Conservation (phyloP, 2,113 vertebrate species). For the Neopipo cinnamomea region DNA sequence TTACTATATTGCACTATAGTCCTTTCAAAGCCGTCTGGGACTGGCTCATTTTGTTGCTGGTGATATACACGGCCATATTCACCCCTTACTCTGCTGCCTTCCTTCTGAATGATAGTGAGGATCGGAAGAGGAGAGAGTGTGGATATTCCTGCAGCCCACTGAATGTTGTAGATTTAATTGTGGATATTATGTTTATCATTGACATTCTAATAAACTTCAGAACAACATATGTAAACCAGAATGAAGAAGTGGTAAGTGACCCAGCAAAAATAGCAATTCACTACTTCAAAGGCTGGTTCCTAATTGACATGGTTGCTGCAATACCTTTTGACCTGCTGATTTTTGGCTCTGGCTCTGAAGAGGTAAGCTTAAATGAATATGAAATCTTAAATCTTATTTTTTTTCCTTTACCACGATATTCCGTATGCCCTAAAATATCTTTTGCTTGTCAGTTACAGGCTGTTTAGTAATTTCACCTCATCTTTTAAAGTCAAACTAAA, state of each 20-base stretch:
- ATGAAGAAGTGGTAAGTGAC: slow-evolving; percentile 99
- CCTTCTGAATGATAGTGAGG: slow-evolving; percentile 93
- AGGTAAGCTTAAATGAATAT: slow-evolving; percentile 80
- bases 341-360: slow-evolving; percentile 98
- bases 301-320: slow-evolving; percentile 99
- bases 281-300: slow-evolving; percentile 99
- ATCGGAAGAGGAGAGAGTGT: slow-evolving; percentile 90
- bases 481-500: not conserved
- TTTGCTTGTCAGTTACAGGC: not conserved
- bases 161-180: slow-evolving; percentile 96
- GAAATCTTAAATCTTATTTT: not conserved
- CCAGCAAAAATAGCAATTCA: slow-evolving; percentile 97
- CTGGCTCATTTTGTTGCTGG: slow-evolving; percentile 95
- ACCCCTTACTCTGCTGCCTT: slow-evolving; percentile 98
- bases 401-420: not conserved
- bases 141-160: slow-evolving; percentile 97
- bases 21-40: slow-evolving; percentile 99
- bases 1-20: slow-evolving; percentile 98
- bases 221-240: slow-evolving; percentile 96
- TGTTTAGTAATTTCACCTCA: not conserved
- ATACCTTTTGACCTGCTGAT: slow-evolving; percentile 99
- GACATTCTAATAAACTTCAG: slow-evolving; percentile 99
- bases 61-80: slow-evolving; percentile 98
- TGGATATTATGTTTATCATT: slow-evolving; percentile 99
- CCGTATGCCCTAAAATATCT: not conserved